Evolutionary conservation across 2,888 invertebrate species (phyloP).

Genomic region (Ferrisia virgata): DNA sequence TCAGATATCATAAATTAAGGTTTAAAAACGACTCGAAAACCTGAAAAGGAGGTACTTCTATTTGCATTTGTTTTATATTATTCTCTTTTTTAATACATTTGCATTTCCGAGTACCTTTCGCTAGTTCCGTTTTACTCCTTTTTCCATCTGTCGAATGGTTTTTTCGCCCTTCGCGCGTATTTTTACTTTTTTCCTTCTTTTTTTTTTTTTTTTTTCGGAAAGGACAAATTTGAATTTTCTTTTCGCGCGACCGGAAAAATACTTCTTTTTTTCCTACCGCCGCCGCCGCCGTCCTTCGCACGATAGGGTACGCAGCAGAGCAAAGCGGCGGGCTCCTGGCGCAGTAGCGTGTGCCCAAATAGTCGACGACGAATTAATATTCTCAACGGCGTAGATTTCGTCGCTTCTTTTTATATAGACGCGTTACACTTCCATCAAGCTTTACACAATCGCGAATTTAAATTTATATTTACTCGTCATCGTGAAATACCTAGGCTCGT

Average conservation of each 20-base stretch:
- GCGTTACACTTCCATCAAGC: background rate
- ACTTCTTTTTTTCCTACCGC: background rate
- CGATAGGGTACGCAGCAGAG: no score
- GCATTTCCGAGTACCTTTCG: constrained; percentile 27
- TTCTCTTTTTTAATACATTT: constrained; percentile 28
- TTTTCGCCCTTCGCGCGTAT: background rate
- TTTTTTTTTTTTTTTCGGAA: background rate
- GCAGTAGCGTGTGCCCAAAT: background rate
- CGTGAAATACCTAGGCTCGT: background rate
- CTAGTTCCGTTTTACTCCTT: background rate
- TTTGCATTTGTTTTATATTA: constrained; percentile 30
- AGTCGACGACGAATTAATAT: background rate
- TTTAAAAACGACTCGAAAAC: constrained; percentile 21
- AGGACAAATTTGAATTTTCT: background rate
- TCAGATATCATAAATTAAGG: constrained; percentile 28
- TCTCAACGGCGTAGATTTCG: background rate
- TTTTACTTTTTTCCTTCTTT: background rate
- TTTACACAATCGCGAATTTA: background rate
- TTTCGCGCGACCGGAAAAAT: background rate
- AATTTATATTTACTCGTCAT: background rate
- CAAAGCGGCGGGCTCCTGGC: no score
- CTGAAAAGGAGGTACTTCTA: constrained; percentile 21
- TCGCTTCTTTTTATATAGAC: background rate
- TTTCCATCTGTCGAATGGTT: background rate
- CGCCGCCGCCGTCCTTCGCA: no score